Conservation (phyloP, 2,888 invertebrate genomes). For the Agonum fuliginosum region DNA sequence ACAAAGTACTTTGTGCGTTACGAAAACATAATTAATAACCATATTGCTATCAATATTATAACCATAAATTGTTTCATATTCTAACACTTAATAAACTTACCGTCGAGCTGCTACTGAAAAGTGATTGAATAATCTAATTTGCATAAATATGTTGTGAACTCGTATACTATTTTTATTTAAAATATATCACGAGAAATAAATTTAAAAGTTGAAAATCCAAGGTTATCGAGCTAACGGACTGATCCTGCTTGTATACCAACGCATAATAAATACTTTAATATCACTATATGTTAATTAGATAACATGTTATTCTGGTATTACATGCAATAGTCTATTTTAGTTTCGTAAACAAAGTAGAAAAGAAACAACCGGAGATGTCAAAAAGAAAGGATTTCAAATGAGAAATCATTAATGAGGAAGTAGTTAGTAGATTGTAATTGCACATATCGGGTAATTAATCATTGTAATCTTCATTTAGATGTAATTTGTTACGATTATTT, state of each 20-base stretch:
- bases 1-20: too few species aligned
- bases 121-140: slow-evolving; percentile 18
- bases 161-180: slow-evolving; percentile 16
- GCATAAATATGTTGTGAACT: slow-evolving; percentile 25
- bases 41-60: slow-evolving; percentile 10
- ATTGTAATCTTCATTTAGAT: slow-evolving; percentile 5
- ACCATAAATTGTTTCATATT: not conserved
- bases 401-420: not conserved
- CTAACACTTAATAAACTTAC: not conserved
- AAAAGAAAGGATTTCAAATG: not conserved
- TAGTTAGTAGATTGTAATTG: not conserved
- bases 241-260: slow-evolving; percentile 1
- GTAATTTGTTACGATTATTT: not conserved
- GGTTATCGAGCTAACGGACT: slow-evolving; percentile 49
- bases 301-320: slow-evolving; percentile 37
- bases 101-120: not conserved
- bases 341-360: slow-evolving; percentile 30
- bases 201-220: slow-evolving; percentile 48
- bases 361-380: not conserved
- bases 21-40: too few species aligned
- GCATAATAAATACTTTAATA: slow-evolving; percentile 53
- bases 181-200: slow-evolving; percentile 4
- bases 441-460: slow-evolving; percentile 17
- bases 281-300: slow-evolving; percentile 53
- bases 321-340: slow-evolving; percentile 45